Conservation (phyloP, 2,113 vertebrate species). For the Gymnarchus niloticus region DNA sequence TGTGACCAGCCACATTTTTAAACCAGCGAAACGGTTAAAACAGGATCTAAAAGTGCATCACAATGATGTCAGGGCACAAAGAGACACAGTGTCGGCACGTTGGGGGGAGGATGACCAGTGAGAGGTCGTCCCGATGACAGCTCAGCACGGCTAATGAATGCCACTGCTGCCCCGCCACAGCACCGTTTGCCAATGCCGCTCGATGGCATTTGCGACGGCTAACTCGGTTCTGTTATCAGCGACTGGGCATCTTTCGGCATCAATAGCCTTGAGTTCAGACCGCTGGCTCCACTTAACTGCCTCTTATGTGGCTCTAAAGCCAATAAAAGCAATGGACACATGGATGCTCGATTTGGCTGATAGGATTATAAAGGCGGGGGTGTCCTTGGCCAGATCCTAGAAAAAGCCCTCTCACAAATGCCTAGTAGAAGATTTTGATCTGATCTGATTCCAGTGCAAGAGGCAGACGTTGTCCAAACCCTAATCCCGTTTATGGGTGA, state of each 20-base stretch:
- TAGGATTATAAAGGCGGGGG: constrained; percentile 24
- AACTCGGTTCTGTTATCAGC: constrained; percentile 24
- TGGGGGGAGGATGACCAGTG: not conserved
- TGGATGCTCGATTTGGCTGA: constrained; percentile 19
- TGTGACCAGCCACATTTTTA: not conserved
- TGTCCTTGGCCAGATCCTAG: constrained; percentile 19
- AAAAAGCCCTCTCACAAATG: constrained; percentile 17
- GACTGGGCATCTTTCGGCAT: constrained; percentile 18
- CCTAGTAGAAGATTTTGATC: constrained; percentile 26
- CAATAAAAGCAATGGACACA: constrained; percentile 25
- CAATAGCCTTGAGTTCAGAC: constrained; percentile 13
- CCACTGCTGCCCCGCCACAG: not conserved
- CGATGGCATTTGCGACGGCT: not conserved
- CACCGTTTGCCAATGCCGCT: not conserved
- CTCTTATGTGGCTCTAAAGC: constrained; percentile 17
- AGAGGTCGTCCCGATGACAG: not conserved
- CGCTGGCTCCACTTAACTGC: constrained; percentile 23
- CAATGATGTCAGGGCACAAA: not conserved
- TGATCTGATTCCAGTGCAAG: constrained; percentile 21
- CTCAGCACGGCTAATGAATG: not conserved
- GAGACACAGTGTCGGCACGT: not conserved
- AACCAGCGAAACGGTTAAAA: not conserved
- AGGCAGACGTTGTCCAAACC: constrained; percentile 16
- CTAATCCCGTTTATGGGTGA: constrained; percentile 33
- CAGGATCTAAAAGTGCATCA: not conserved